Conservation (phyloP, 2,888 invertebrate species). For the Hirtodrosophila histrioides region DNA sequence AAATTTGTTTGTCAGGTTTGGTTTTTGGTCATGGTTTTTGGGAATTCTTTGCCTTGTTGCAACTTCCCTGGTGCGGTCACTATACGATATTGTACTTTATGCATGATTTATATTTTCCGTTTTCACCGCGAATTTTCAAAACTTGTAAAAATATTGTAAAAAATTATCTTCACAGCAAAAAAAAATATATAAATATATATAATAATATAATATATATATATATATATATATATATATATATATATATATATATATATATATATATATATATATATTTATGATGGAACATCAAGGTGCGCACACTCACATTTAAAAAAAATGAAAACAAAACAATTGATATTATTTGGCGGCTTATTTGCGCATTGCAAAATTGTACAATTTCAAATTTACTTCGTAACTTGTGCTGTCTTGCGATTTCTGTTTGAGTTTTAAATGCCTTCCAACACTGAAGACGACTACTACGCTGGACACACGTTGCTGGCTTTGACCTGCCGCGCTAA, state of each 20-base stretch:
- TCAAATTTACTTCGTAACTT: conserved; percentile 22
- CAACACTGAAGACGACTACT: conserved; percentile 50
- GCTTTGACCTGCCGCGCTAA: conserved; percentile 49
- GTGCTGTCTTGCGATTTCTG: conserved; percentile 12
- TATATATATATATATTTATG: no score
- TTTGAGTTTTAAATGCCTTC: conserved; percentile 29
- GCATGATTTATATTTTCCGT: conserved; percentile 5
- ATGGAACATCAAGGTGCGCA: background rate
- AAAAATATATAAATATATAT: no score
- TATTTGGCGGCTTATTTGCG: conserved; percentile 21
- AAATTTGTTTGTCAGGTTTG: conserved; percentile 21
- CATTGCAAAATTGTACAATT: conserved; percentile 30
- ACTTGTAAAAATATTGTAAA: conserved; percentile 1
- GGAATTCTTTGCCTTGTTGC: conserved; percentile 3
- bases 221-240: no score
- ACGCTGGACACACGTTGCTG: conserved; percentile 49
- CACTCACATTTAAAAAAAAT: conserved; percentile 47
- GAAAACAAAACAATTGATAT: conserved; percentile 24
- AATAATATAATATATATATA: no score
- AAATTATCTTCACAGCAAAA: conserved; percentile 17
- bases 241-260: no score
- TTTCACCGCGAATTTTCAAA: conserved; percentile 5
- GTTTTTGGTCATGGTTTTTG: conserved; percentile 12
- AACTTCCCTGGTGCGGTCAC: conserved; percentile 4
- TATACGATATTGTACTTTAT: background rate